phyloP scores from a whole-genome alignment of 2,888 invertebrate genomes.

The Philhelius pedissequus region DNA sequence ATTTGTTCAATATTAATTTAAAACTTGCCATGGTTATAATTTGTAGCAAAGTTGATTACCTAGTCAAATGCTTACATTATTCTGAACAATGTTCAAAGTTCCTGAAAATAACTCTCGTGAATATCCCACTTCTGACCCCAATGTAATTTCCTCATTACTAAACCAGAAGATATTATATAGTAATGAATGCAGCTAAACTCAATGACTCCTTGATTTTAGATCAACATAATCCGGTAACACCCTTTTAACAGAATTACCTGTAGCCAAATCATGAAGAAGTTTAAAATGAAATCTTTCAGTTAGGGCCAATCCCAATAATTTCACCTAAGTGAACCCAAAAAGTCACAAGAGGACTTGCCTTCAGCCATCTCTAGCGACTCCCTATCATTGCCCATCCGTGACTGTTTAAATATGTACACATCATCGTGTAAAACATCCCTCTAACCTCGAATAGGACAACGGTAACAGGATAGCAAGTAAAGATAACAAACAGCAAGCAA shows the following conservation, averaged over 20 bases:
- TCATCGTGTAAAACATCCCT: conserved; percentile 62
- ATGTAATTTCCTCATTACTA: background rate
- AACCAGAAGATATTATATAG: background rate
- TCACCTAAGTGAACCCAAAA: conserved; percentile 49
- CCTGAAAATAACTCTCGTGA: background rate
- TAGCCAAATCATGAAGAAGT: conserved; percentile 7
- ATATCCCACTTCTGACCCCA: background rate
- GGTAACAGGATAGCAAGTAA: conserved; percentile 44
- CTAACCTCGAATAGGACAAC: conserved; percentile 2
- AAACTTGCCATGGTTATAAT: too few species aligned
- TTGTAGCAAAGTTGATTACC: too few species aligned
- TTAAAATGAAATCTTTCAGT: conserved; percentile 26
- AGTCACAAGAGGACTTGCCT: conserved; percentile 13
- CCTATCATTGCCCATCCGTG: background rate
- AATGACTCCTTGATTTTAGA: background rate
- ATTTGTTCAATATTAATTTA: too few species aligned
- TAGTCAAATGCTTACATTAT: too few species aligned
- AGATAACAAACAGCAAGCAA: conserved; percentile 22
- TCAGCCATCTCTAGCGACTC: background rate
- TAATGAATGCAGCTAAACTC: background rate
- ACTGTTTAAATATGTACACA: conserved; percentile 65
- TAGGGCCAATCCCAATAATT: conserved; percentile 43
- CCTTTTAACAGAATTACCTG: background rate
- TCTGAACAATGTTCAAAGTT: too few species aligned
- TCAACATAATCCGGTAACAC: background rate